Evolutionary conservation across 2,888 invertebrate species (phyloP).

Genomic region (Philaethria dido): DNA sequence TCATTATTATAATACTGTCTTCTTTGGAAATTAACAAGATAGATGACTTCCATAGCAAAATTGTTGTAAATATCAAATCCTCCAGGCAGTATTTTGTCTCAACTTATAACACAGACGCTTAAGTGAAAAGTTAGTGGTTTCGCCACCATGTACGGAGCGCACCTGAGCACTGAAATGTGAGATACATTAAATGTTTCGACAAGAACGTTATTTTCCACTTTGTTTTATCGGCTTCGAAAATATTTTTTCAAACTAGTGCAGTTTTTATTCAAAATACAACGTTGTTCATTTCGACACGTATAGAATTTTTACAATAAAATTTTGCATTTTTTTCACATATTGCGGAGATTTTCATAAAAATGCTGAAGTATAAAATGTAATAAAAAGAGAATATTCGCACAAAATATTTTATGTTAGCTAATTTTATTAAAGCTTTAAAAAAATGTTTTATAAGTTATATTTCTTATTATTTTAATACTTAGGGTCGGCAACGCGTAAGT

Average conservation of each 20-base stretch:
- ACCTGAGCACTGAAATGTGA: constrained; percentile 48
- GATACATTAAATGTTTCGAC: constrained; percentile 42
- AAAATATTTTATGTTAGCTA: no score
- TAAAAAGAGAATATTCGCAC: background rate
- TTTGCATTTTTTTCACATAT: background rate
- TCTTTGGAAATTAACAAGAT: background rate
- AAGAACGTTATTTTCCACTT: constrained; percentile 27
- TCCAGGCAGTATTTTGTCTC: constrained; percentile 15
- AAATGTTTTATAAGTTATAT: no score
- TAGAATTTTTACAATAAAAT: background rate
- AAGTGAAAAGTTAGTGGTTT: constrained; percentile 43
- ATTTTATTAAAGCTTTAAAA: no score
- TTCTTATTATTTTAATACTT: no score
- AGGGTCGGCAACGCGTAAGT: no score
- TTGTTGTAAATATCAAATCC: constrained; percentile 18
- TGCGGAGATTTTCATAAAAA: background rate
- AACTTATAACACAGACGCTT: constrained; percentile 39
- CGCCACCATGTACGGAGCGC: constrained; percentile 36
- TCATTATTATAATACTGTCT: no score
- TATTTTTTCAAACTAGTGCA: constrained; percentile 9
- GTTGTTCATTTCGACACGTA: constrained; percentile 5
- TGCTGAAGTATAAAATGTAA: background rate
- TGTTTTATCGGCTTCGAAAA: constrained; percentile 9
- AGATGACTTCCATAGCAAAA: background rate
- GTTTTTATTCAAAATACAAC: constrained; percentile 11